A percentile compares a stretch with the other conserved stretches of the same genome.
These are phyloP conservation scores for Melanocharis versteri DNA, from an alignment of 2,113 vertebrate species.

Conservation along the genomic window DNA sequence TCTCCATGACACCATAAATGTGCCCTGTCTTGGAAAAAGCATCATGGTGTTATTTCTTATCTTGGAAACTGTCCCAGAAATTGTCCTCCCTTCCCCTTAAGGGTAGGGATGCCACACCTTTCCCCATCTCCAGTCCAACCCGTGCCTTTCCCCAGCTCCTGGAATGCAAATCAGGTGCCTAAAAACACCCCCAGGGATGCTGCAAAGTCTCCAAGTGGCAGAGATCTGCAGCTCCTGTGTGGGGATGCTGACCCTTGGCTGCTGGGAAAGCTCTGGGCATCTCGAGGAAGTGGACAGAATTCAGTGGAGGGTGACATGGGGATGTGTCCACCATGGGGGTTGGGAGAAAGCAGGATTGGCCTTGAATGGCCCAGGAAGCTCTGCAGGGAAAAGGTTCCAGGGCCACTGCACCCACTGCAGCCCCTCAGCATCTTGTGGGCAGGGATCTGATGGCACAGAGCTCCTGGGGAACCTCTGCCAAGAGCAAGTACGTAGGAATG, in stretches of 20 bases:
- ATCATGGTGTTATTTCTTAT: background rate
- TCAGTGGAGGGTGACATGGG: background rate
- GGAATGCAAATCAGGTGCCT: background rate
- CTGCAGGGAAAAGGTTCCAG: background rate
- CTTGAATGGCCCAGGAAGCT: background rate
- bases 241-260: background rate
- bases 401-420: background rate
- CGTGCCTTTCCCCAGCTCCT: background rate
- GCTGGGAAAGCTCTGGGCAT: background rate
- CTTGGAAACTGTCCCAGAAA: background rate
- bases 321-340: accelerated
- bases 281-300: background rate
- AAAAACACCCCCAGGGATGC: background rate
- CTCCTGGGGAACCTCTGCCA: background rate
- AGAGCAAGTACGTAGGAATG: background rate
- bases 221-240: background rate
- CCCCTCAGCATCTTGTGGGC: background rate
- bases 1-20: background rate
- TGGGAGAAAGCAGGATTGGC: background rate
- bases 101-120: background rate
- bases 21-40: background rate
- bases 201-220: background rate
- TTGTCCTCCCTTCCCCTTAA: background rate
- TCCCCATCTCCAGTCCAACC: background rate
- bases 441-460: background rate